Conservation (phyloP, 1,140 invertebrate genomes). For the Neodiprion fabricii region DNA sequence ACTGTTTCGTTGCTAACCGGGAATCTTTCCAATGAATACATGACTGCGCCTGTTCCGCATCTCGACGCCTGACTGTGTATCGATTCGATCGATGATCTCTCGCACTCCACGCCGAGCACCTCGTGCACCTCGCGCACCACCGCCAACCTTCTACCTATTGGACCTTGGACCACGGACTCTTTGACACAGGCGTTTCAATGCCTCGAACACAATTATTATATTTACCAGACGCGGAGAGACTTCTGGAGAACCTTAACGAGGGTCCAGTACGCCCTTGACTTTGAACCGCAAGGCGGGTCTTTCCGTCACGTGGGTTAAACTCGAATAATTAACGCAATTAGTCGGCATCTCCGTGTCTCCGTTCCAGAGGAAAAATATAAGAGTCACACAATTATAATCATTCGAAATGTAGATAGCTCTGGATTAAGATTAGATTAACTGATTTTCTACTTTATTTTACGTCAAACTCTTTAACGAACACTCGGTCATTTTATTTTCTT, state of each 20-base stretch:
- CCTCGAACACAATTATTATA: neutral
- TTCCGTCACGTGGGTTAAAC: too few species aligned
- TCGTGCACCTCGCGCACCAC: too few species aligned
- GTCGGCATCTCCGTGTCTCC: neutral
- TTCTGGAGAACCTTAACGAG: neutral
- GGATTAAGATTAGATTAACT: too few species aligned
- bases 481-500: too few species aligned
- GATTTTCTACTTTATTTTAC: too few species aligned
- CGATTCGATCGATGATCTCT: constrained; percentile 4
- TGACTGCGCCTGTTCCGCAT: neutral
- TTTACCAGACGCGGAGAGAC: neutral
- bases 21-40: neutral
- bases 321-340: neutral
- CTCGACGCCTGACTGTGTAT: neutral
- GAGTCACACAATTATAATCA: neutral
- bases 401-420: neutral
- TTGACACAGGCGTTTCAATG: neutral
- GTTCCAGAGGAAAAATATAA: too few species aligned
- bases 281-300: too few species aligned
- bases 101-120: neutral
- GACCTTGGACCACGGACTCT: neutral
- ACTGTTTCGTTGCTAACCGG: constrained; percentile 4
- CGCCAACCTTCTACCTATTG: neutral
- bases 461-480: too few species aligned
- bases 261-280: neutral